Evolutionary conservation across 92 coral and sea anemone genomes (phyloP), one percentile per base, ranked within the genome.

Genomic region (Paramuricea clavata): DNA sequence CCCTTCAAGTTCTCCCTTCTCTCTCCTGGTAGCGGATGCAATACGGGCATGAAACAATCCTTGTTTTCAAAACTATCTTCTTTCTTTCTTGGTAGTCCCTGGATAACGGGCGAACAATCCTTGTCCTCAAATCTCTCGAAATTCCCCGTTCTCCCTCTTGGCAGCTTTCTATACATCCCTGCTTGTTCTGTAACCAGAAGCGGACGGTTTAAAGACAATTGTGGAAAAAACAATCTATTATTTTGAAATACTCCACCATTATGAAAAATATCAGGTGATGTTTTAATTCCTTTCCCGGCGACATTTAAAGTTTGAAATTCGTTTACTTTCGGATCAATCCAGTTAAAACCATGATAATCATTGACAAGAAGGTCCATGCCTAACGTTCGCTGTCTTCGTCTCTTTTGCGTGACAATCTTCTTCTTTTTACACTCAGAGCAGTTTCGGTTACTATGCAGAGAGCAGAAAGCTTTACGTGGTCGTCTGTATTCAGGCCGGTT

Each of bases 261-360:
- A 27, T 60, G 5, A 15, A 49, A 49, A 49, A 79, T 27, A 19
- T 79, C 73, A 52, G 70, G 21, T 56, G 41, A 12, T 4, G 49
- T 39, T 34, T 23, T 16, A 12, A 79, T 23, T 12, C 84, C 13
- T 61, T 61, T 79, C 59, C 84, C 84, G 6, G 84, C n/a, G 49
- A 79, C 31, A 39, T 79, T 36, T 25, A 79, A 31, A 3, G 52
- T 26, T 17, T 79, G 84, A 79, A 34, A 32, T 9, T 59, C 57
- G 23, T 59, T 42, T 5, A 32, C 32, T 25, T 79, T 79, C 22
- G 34, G 15, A 28, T 60, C 54, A 57, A 78, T 32, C 83, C 83
- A 78, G 21, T 34, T 23, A 35, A 79, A 59, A 35, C 84, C 84
- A 79, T 79, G 72, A 3, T 21, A 79, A 41, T 79, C 73, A 15